A percentile compares a stretch with the other conserved stretches of the same genome.
phyloP scores from a whole-genome alignment of 2,797 vertebrate species.

The Acipenser oxyrinchus region DNA sequence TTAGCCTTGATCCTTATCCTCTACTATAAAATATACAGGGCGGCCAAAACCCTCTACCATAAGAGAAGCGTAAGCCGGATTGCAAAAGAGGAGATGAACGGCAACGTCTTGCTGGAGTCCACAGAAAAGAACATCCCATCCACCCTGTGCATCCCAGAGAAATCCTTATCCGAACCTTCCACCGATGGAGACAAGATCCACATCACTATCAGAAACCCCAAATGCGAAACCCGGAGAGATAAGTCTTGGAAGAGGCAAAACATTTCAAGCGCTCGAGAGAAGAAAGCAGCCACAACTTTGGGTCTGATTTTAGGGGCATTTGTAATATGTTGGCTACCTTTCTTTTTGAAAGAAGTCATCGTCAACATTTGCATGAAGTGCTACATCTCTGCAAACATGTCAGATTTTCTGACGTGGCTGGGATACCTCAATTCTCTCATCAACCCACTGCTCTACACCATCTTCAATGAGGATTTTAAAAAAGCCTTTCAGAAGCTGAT shows the following conservation, averaged over 20 bases:
- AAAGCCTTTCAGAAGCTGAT: slow-evolving; percentile 94
- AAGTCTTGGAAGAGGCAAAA: slow-evolving; percentile 76
- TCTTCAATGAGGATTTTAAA: slow-evolving; percentile 98
- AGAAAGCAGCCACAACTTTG: slow-evolving; percentile 85
- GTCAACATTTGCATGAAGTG: slow-evolving; percentile 82
- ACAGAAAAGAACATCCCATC: slow-evolving; percentile 57
- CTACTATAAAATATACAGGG: slow-evolving; percentile 92
- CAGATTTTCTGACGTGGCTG: slow-evolving; percentile 91
- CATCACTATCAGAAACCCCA: slow-evolving; percentile 52
- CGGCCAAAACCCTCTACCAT: slow-evolving; percentile 83
- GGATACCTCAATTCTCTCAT: slow-evolving; percentile 97
- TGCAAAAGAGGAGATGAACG: slow-evolving; percentile 77
- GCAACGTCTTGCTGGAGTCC: slow-evolving; percentile 72
- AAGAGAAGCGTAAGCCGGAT: slow-evolving; percentile 78
- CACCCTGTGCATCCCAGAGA: slow-evolving; percentile 69
- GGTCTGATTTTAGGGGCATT: slow-evolving; percentile 93
- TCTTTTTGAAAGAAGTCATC: slow-evolving; percentile 95
- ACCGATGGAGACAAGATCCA: slow-evolving; percentile 72
- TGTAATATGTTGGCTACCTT: slow-evolving; percentile 94
- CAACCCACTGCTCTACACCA: slow-evolving; percentile 95
- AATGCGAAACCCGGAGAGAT: slow-evolving; percentile 63
- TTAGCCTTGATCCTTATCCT: slow-evolving; percentile 83
- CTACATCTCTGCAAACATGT: slow-evolving; percentile 75
- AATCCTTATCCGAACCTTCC: slow-evolving; percentile 80
- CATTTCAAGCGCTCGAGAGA: slow-evolving; percentile 83